phyloP scores from a whole-genome alignment of 2,797 vertebrate genomes.

The Toxotes lorentzi region DNA sequence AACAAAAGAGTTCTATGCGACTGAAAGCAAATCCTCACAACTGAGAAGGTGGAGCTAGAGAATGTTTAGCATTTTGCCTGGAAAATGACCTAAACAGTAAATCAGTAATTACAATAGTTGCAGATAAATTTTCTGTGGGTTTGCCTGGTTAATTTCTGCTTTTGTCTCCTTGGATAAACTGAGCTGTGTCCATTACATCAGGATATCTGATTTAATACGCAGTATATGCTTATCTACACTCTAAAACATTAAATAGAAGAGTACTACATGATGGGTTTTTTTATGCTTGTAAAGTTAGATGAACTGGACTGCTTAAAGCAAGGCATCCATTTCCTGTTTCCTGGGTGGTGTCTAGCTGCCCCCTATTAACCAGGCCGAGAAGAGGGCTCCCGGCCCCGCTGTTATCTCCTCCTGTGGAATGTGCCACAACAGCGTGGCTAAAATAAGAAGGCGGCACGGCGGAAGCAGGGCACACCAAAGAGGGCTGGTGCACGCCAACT shows the following conservation, averaged over 20 bases:
- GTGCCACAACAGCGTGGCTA: slow-evolving; percentile 85
- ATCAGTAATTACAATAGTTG: not conserved
- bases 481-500: slow-evolving; percentile 74
- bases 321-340: slow-evolving; percentile 56
- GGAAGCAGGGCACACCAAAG: slow-evolving; percentile 73
- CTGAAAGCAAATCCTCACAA: not conserved
- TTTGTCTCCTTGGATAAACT: not conserved
- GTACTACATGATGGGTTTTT: not conserved
- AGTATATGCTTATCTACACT: not conserved
- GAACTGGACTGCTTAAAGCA: not conserved
- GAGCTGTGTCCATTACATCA: not conserved
- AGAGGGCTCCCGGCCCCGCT: slow-evolving; percentile 61
- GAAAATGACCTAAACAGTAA: not conserved
- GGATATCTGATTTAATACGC: not conserved
- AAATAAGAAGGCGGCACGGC: slow-evolving; percentile 81
- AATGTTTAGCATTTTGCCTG: not conserved
- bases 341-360: slow-evolving; percentile 40
- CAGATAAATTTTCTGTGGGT: not conserved
- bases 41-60: not conserved
- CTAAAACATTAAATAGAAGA: not conserved
- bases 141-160: not conserved
- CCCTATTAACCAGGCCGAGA: slow-evolving; percentile 32
- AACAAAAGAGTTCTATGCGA: too few relatives aligned
- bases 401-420: slow-evolving; percentile 87
- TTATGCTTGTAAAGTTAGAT: slow-evolving; percentile 4